Base-by-base conservation (phyloP, 2,888 invertebrate species). In the Sympetrum striolatum region DNA sequence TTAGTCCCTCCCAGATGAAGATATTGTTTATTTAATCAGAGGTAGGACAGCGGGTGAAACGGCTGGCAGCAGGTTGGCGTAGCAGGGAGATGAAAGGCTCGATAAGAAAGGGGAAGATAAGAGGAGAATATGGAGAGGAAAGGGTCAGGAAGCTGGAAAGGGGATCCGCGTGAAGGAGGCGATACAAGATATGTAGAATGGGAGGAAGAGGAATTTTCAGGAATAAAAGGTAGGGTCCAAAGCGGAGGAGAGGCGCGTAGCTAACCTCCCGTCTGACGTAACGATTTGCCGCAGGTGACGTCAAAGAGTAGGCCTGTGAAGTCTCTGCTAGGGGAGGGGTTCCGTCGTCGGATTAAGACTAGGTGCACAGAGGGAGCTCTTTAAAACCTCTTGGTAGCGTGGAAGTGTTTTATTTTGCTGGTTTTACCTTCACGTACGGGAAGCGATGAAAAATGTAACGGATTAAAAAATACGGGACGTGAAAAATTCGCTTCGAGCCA, bases 241-340 rank as follows among this genome's bases (percentile, higher is more conserved):
- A 44, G 35, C 1, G 53, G 44, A n/a, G 37, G 12, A 39, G 79
- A 39, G 18, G 25, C 22, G 22, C 22, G 14, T 58, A n/a, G 37
- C 64, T 48, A 58, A 90, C 73, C 44, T 73, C 73, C 25, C 73
- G 60, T 35, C 79, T 80, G 90, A 80, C 53, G 79, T 79, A 90
- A 80, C 80, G 90, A 90, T 90, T 53, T 48, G 79, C 48, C 90
- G 90, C 80, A 58, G 79, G 80, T 90, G 90, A 90, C 79, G 80
- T 73, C 81, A 81, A 90, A 86, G 90, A 90, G 82, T 90, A 90
- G 82, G 58, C 31, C 53, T 82, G 53, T 82, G 58, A 60, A 60
- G 58, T 58, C 58, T 82, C 82, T 3, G 44, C 44, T 1, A 44
- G 60, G 79, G 35, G 90, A 90, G 90, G 44, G 80, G 14, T n/a